Evolutionary conservation across 1,140 invertebrate species (phyloP), one percentile per base, ranked within the genome.

Genomic region (Drosophila sucinea): DNA sequence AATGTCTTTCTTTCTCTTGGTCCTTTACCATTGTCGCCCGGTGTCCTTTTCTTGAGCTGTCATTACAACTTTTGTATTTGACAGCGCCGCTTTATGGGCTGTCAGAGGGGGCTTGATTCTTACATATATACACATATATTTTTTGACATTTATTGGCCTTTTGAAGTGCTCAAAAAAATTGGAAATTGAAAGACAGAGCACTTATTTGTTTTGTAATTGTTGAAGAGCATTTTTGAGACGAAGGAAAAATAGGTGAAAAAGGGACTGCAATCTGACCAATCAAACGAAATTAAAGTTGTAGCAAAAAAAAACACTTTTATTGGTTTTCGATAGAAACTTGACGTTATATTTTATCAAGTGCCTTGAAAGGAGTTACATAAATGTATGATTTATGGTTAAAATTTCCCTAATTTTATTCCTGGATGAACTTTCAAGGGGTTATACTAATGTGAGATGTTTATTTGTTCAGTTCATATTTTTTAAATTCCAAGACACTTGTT

Each of bases 141-240:
- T 77, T 62, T 77, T 72, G 67, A 77, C 75, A 78, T 71, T 77
- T 77, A 77, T 77, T 77, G 73, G 73, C 76, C 72, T 47, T 78
- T 77, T 70, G 40, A 77, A 77, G 75, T 77, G 57, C 74, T 17
- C 17, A 33, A 57, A 57, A 57, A 57, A 35, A 57, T 57, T 33
- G 6, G 7, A 57, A 57, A 57, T 57, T 57, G 55, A 57, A 57
- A 57, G 55, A 38, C 56, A 35, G n/a, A 23, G 17, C 10, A 58
- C n/a, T 35, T 58, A 35, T 58, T 58, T 58, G 32, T 33, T 57
- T 57, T 57, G 56, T 35, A 7, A 35, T 58, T 33, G 55, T 33
- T 57, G 6, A 35, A 35, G 55, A 35, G n/a, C 29, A 11, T 17
- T 17, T 17, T 17, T 25, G 17, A 3, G n/a, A 17, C 2, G 2